Conservation (phyloP, 2,113 vertebrate species). For the Phodopus roborovskii region DNA sequence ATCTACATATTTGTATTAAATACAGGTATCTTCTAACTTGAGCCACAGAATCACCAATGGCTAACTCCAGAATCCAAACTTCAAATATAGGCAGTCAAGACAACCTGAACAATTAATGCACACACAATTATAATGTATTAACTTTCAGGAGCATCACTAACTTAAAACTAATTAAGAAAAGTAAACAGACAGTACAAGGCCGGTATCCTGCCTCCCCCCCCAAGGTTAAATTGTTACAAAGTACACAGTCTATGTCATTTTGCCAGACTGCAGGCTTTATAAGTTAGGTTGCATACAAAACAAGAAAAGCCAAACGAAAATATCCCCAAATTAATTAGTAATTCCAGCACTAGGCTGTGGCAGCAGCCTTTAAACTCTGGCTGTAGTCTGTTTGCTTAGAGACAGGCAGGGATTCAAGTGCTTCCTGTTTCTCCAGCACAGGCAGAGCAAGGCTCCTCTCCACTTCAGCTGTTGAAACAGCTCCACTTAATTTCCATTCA, state of each 20-base stretch:
- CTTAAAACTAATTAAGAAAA: slow-evolving; percentile 39
- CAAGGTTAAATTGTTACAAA: not conserved
- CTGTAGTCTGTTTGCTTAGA: not conserved
- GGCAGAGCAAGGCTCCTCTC: not conserved
- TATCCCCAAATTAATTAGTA: not conserved
- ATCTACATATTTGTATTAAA: slow-evolving; percentile 29
- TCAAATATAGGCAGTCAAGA: slow-evolving; percentile 21
- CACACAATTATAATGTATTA: not conserved
- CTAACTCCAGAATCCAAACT: slow-evolving; percentile 32
- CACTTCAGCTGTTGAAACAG: slow-evolving; percentile 66
- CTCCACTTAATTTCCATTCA: slow-evolving; percentile 57
- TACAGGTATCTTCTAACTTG: not conserved
- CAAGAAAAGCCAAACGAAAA: slow-evolving; percentile 21
- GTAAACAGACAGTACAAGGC: not conserved
- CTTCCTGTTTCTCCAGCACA: not conserved
- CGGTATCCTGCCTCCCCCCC: not conserved
- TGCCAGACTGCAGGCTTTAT: slow-evolving; percentile 8
- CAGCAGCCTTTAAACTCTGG: slow-evolving; percentile 39
- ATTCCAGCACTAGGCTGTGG: not conserved
- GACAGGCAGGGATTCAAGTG: not conserved
- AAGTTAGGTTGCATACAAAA: slow-evolving; percentile 31
- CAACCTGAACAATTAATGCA: slow-evolving; percentile 26
- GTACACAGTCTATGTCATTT: not conserved
- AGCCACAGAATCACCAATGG: slow-evolving; percentile 41
- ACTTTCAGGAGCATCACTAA: slow-evolving; percentile 37